Evolutionary conservation across 2,113 vertebrate species (phyloP).

Genomic region (Microcebus lehilahytsara): DNA sequence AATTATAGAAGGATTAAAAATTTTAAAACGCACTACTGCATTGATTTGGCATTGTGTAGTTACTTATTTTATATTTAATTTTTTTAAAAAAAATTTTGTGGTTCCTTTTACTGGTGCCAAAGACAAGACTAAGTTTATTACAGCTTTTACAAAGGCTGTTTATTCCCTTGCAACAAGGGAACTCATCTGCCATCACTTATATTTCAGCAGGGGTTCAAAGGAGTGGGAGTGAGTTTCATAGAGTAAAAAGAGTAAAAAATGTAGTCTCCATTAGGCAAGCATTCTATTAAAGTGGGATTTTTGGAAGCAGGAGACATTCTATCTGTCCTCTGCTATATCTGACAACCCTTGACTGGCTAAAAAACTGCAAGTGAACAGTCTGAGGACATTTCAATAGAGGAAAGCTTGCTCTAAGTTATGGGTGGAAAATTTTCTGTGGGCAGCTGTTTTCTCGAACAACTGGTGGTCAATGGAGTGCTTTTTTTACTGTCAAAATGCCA

Average conservation of each 20-base stretch:
- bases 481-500: background rate
- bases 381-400: background rate
- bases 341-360: background rate
- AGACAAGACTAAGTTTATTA: background rate
- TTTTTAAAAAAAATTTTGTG: background rate
- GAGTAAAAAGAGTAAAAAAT: background rate
- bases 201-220: background rate
- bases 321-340: background rate
- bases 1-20: background rate
- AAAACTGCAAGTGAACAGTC: background rate
- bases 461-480: fast-evolving
- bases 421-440: background rate
- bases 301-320: background rate
- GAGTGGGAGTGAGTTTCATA: background rate
- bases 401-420: background rate
- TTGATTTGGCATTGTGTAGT: background rate
- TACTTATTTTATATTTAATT: slow-evolving; percentile 5
- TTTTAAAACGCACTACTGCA: background rate
- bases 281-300: background rate
- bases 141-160: background rate
- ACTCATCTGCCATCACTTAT: background rate
- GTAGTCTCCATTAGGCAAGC: background rate
- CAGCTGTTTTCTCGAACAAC: background rate
- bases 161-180: background rate
- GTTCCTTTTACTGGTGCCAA: background rate